Evolutionary conservation across 2,113 vertebrate species (phyloP), one percentile per base, ranked within the genome.

Genomic region (Mixornis gularis): DNA sequence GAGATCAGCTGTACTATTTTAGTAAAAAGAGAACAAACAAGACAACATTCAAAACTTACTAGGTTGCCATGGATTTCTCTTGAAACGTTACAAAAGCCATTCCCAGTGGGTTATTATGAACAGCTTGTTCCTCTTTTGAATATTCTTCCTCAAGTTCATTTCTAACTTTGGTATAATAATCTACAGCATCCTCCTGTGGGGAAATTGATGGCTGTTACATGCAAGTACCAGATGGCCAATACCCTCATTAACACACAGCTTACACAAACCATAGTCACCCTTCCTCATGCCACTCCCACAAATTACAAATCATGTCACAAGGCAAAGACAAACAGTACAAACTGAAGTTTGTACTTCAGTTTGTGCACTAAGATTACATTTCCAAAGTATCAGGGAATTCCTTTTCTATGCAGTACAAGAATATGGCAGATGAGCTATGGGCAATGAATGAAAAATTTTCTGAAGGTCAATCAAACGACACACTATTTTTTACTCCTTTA

Each of bases 41-140:
- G 34, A 79, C 13, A 55, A n/a, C 38, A 84, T 62, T 53, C 30
- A 91, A 78, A 95, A 95, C 92, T 98, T 96, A 99, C 99, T 96
- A 97, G 62, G 98, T 98, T 79, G 99, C 98, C 99, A 98, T 99
- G 49, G 98, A 97, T 78, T 98, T 98, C 15, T 98, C 98, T 93
- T 98, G 97, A 88, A 99, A 97, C 18, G 99, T 99, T 94, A 99
- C 97, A 24, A 99, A 99, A 71, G 98, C 99, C 91, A 99, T 98
- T 85, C 99, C 99, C 87, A 99, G 95, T 1, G 98, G 97, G 62
- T 92, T 95, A 71, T 95, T 77, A 76, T 94, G 96, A 30, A 97
- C 97, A 41, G 36, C 69, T 70, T 97, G 68, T 32, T 97, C 96
- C 79, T 99, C 97, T 79, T 92, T 95, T 10, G 92, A 72, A 78